Evolutionary conservation across 2,113 vertebrate species (phyloP), one percentile per base, ranked within the genome.

Genomic region (Ranitomeya variabilis): DNA sequence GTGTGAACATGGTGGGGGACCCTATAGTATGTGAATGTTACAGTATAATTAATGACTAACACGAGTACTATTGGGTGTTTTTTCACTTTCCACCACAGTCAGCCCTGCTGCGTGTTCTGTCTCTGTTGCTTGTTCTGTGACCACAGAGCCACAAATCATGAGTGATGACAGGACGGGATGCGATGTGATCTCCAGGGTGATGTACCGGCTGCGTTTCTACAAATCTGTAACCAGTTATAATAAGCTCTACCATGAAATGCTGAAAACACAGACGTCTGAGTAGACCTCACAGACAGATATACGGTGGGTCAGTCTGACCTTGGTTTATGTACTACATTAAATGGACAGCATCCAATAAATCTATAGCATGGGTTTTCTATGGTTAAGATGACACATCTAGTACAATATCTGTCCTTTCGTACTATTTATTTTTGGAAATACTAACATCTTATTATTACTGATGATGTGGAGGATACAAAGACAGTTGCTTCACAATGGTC

Each of bases 141-240:
- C 57, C 12, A 80, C 23, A 59, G 21, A 54, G 52, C 76, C 52
- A 55, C 51, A 54, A 54, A 78, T 54, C 76, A 78, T 59, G 1
- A 19, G 77, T 57, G 77, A 59, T 59, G n/a, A 80, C 78, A 26
- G n/a, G 78, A 8, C n/a, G 6, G 54, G 78, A 59, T 59, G 16
- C 54, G 11, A 80, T 59, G 14, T 80, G 78, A 80, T 80, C 55
- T 59, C 78, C 15, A 59, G 54, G 23, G 78, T 31, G n/a, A 73
- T 80, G 78, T 0, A 80, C 13, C 7, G 54, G 6, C 26, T 73
- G 13, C 31, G 69, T 73, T 31, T 73, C 14, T 73, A 31, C 67
- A 31, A 31, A 31, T 37, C 13, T 73, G 14, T 73, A 73, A 15
- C 7, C 4, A 73, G 69, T 37, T 31, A 31, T 73, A 16, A 16